Base-by-base conservation (phyloP, 2,888 invertebrate genomes). In the Empis stercorea region DNA sequence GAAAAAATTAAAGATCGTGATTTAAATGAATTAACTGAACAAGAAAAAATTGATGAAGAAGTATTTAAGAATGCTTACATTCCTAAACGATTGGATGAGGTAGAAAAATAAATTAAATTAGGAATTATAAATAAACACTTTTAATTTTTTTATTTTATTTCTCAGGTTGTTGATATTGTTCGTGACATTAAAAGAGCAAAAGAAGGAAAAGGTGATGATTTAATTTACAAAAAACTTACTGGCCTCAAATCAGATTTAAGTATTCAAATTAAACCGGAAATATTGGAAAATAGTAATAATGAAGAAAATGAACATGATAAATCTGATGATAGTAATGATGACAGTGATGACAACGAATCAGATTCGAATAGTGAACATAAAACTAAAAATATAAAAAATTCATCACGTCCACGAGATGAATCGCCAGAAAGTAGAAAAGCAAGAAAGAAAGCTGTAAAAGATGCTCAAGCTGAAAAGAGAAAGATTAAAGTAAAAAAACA, bases 41-140 rank as follows among this genome's bases (percentile, higher is more conserved):
- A 82, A 57, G 84, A 89, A 58, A 79, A 81, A 61, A 74, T 92
- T 43, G 88, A 92, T 57, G 91, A 93, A 58, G 88, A 91, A 69
- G 91, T 93, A 4, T 99, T 97, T 68, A 91, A 93, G 64, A 81
- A 86, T 64, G 80, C 87, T 4, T 97, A 81, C 65, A 99, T 99
- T 65, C 97, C 97, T 1, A 85, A 93, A 64, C 80, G 86, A 54
- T 75, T 99, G 48, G 85, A 84, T 55, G 88, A 97, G 75, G 94
- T 91, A 60, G 64, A 50, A 44, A 27, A 36, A 15, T n/a, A 36
- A 15, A 14, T 36, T 36, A 36, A 15, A n/a, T n/a, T n/a, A n/a
- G n/a, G n/a, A 36, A n/a, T 36, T 14, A 36, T 14, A 36, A 36
- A 15, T 4, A n/a, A 6, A 4, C 2, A 14, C 4, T 34, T 34